phyloP scores from a whole-genome alignment of 2,888 invertebrate genomes.

The Chironomus riparius region DNA sequence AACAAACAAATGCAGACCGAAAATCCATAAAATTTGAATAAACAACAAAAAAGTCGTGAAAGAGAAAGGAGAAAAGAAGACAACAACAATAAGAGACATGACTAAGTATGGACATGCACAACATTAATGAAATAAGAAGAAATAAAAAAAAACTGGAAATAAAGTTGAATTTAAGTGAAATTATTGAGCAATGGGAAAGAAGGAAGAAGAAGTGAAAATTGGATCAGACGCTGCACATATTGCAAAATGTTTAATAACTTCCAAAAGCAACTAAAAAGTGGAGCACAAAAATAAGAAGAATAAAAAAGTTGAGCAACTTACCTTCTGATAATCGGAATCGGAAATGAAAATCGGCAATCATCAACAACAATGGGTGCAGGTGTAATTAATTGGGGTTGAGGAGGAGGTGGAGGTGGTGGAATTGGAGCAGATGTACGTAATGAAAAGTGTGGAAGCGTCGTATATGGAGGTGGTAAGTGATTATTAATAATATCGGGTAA shows the following conservation, averaged over 20 bases:
- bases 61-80: not conserved
- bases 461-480: constrained; percentile 21
- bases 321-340: constrained; percentile 19
- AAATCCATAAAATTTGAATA: too few species aligned
- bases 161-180: not conserved
- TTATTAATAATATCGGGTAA: constrained; percentile 17
- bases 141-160: not conserved
- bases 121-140: not conserved
- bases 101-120: too few species aligned
- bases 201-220: too few species aligned
- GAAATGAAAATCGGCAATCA: constrained; percentile 22
- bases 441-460: not conserved
- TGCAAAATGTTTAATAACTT: not conserved
- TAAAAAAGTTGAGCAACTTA: constrained; percentile 15
- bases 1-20: too few species aligned
- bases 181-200: not conserved
- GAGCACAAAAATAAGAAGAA: not conserved
- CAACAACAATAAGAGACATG: not conserved
- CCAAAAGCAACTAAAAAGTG: not conserved
- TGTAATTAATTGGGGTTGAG: not conserved
- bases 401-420: not conserved
- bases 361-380: constrained; percentile 7
- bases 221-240: not conserved
- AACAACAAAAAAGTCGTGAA: not conserved
- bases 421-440: not conserved